These are phyloP conservation scores for Oryzias sinensis DNA, from an alignment of 2,797 vertebrate species.

Conservation along the genomic window DNA sequence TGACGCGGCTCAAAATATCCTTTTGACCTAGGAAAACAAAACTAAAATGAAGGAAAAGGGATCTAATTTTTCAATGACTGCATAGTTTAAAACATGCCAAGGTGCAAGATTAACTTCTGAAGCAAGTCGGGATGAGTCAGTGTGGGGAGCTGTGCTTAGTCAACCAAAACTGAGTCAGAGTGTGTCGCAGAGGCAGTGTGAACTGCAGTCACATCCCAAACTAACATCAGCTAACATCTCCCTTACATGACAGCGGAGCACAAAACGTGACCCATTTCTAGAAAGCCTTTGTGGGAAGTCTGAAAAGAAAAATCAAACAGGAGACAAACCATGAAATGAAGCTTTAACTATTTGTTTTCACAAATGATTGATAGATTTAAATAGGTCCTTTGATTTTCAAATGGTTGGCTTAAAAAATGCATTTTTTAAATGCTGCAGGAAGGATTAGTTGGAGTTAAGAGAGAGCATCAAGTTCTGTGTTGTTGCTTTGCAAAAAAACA, in stretches of 20 bases:
- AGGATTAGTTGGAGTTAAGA: no score
- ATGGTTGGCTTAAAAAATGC: no score
- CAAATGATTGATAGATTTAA: no score
- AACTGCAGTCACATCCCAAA: slow-evolving; percentile 53
- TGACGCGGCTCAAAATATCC: no score
- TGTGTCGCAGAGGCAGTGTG: slow-evolving; percentile 61
- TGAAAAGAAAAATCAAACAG: not conserved
- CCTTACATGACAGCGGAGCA: slow-evolving; percentile 44
- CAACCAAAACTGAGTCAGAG: slow-evolving; percentile 53
- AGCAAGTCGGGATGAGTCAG: slow-evolving; percentile 48
- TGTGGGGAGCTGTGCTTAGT: slow-evolving; percentile 29
- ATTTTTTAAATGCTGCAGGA: no score
- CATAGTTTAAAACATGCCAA: not conserved
- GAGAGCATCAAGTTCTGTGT: no score
- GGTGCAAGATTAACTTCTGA: slow-evolving; percentile 34
- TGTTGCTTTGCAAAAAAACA: no score
- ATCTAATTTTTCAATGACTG: not conserved
- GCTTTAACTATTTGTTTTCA: no score
- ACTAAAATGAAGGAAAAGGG: no score
- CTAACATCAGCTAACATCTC: slow-evolving; percentile 59
- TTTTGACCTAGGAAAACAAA: no score
- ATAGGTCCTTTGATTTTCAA: no score
- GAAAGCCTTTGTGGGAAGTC: not conserved
- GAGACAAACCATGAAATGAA: no score
- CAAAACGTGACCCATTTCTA: slow-evolving; percentile 17